A percentile compares a stretch with the other conserved stretches of the same genome.
Evolutionary conservation across 2,113 vertebrate genomes (phyloP).

Genomic region (Microtus pennsylvanicus): DNA sequence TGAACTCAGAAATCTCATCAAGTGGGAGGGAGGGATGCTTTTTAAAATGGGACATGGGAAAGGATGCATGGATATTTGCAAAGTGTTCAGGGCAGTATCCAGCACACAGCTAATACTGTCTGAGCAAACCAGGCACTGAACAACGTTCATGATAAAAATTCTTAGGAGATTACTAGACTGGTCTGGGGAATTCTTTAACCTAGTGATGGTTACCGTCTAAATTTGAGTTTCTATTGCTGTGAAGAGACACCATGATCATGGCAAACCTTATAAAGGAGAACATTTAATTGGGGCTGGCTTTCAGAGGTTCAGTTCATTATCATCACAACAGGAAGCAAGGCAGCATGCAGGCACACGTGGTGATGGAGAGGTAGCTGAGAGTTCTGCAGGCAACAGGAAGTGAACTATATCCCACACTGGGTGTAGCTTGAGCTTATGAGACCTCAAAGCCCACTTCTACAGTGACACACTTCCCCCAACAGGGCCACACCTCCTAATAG

Average conservation of each 20-base stretch:
- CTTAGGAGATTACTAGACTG: neutral
- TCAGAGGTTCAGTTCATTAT: neutral
- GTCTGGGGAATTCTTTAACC: neutral
- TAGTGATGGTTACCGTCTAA: neutral
- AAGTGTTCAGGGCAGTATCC: neutral
- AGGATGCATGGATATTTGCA: neutral
- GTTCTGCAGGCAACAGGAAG: neutral
- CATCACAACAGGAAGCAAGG: neutral
- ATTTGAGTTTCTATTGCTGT: neutral
- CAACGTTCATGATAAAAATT: neutral
- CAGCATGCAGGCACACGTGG: neutral
- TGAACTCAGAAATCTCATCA: neutral
- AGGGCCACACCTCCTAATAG: neutral
- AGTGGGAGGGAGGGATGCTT: neutral
- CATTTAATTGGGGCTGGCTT: neutral
- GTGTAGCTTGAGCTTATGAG: neutral
- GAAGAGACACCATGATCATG: neutral
- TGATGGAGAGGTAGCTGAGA: neutral
- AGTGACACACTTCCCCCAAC: neutral
- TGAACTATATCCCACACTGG: neutral
- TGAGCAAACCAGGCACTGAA: neutral
- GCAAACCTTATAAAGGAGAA: neutral
- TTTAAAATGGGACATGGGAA: neutral
- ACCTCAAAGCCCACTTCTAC: neutral
- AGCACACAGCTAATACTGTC: neutral